Percentiles rank a stretch among this genome's conserved stretches.
Conservation (phyloP, 2,888 invertebrate genomes). For the Eurytoma californica region DNA sequence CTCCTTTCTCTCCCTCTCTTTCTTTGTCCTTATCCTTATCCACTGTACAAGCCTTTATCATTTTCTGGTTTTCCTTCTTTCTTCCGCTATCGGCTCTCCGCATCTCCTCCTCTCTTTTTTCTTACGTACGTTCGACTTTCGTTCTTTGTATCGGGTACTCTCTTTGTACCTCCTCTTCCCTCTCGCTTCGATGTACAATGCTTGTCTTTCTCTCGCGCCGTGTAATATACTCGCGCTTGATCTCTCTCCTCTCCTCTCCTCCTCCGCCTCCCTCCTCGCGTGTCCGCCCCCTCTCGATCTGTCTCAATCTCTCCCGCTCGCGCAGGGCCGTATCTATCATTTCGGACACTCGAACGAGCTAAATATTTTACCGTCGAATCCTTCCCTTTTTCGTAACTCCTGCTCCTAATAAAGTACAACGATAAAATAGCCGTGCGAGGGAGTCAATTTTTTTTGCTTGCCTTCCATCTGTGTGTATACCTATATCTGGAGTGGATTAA, state of each 20-base stretch:
- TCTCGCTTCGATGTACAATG: conserved; percentile 8
- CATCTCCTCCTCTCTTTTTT: conserved; percentile 5
- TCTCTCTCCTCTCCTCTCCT: conserved; percentile 18
- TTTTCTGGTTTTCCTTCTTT: conserved; percentile 21
- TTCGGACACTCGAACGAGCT: conserved; percentile 24
- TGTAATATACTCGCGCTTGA: not conserved
- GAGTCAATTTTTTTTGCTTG: not conserved
- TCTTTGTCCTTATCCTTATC: conserved; percentile 36
- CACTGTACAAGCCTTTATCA: conserved; percentile 20
- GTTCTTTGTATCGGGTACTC: conserved; percentile 1
- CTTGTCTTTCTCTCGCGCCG: conserved; percentile 11
- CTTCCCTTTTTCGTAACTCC: not conserved
- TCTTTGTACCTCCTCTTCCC: not conserved
- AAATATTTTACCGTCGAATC: conserved; percentile 22
- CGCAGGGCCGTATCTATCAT: conserved; percentile 49
- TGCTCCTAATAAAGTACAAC: not conserved
- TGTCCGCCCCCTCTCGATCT: conserved; percentile 40
- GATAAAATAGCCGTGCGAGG: conserved; percentile 2
- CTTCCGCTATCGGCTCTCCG: conserved; percentile 34
- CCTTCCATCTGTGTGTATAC: not conserved
- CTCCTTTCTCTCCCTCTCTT: conserved; percentile 34
- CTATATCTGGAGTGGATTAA: not conserved
- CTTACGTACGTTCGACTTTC: not conserved
- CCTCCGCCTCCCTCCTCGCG: not conserved
- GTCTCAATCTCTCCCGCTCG: conserved; percentile 45